These are phyloP conservation scores for Ennomos quercinarius DNA, from an alignment of 2,888 invertebrate genomes.

Conservation along the genomic window DNA sequence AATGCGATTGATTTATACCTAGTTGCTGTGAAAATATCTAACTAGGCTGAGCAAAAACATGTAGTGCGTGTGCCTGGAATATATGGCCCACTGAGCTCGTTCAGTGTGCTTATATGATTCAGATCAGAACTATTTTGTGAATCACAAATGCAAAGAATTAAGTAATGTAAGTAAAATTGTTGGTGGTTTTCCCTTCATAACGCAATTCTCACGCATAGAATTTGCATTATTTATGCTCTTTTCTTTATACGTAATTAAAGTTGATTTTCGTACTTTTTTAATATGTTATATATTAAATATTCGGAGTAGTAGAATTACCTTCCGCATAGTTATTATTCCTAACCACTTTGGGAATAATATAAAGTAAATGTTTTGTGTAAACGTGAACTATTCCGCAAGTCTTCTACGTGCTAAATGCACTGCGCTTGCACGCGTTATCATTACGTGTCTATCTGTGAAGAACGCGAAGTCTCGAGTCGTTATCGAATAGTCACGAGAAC, in stretches of 20 bases:
- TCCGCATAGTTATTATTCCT: too few relatives aligned
- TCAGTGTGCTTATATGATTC: conserved; percentile 8
- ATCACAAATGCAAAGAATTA: conserved; percentile 59
- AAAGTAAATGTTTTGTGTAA: too few relatives aligned
- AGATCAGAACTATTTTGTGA: conserved; percentile 42
- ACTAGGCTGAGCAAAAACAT: conserved; percentile 28
- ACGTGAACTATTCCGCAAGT: conserved; percentile 7
- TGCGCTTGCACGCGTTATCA: conserved; percentile 6
- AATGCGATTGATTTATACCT: conserved; percentile 40
- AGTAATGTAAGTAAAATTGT: conserved; percentile 31
- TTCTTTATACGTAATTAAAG: too few relatives aligned
- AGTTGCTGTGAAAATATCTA: conserved; percentile 36
- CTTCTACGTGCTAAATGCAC: background rate
- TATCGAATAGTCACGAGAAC: conserved; percentile 8
- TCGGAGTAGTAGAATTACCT: too few relatives aligned
- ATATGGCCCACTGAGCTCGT: conserved; percentile 45
- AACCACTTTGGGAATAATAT: too few relatives aligned
- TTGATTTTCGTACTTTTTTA: too few relatives aligned
- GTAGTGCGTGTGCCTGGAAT: conserved; percentile 30
- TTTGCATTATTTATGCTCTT: conserved; percentile 18
- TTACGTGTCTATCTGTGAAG: conserved; percentile 1
- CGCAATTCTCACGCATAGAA: conserved; percentile 45
- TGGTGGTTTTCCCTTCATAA: conserved; percentile 53
- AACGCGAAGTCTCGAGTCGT: background rate
- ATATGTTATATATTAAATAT: background rate